Evolutionary conservation across 1,140 invertebrate species (phyloP), one percentile per base, ranked within the genome.

Genomic region (Drosophila tsacasi): DNA sequence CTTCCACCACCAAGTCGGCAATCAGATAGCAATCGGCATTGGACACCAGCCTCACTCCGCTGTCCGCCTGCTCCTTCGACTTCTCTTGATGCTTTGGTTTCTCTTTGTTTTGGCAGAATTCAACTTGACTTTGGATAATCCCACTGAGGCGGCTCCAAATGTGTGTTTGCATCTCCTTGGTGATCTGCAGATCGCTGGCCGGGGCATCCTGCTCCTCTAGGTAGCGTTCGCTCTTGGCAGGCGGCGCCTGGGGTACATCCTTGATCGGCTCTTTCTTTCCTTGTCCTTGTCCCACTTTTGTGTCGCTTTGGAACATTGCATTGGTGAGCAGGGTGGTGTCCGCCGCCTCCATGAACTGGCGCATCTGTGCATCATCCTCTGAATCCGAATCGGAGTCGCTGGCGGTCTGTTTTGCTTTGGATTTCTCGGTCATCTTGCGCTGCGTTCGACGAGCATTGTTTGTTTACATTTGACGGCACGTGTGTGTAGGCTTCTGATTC

Each of bases 251-350:
- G 0, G 42, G n/a, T 19, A 5, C 17, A 19, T 42, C n/a, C 23
- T 19, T 6, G 12, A 27, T 3, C 4, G 37, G n/a, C 2, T 30
- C 39, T 4, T 52, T 21, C 13, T 39, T 7, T 0, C 5, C n/a
- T 8, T 12, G n/a, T 0, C 5, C n/a, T 8, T 12, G n/a, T 4
- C 3, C 30, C 7, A 0, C 8, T 13, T 57, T 65, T 13, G 19
- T 35, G 7, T 49, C 12, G 12, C 3, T 19, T 17, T 82, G 83
- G 12, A 62, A 86, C 83, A 86, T 86, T 2, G 61, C 67, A 57
- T 86, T 86, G 7, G 67, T 82, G 13, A 86, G 67, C 30, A 86
- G 61, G 4, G 79, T 86, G 57, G 73, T 77, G 40, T 86, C 83
- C 21, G 83, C 71, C 1, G 83, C 83, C 61, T 82, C 83, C 25